These are phyloP conservation scores for Phyto melanocephala DNA, from an alignment of 2,888 invertebrate genomes.

Conservation along the genomic window DNA sequence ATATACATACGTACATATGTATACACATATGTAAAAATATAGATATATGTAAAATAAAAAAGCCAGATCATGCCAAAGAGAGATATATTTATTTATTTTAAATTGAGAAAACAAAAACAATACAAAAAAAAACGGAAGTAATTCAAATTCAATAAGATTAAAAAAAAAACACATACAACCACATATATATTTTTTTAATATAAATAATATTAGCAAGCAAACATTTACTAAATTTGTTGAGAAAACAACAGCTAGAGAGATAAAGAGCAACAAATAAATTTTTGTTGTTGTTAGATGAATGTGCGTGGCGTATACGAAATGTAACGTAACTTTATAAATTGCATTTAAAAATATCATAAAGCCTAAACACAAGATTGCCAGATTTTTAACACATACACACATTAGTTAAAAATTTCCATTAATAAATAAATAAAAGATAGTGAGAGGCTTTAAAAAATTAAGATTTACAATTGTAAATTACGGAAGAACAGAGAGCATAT, in stretches of 20 bases:
- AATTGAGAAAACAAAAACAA: constrained; percentile 20
- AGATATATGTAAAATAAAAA: not conserved
- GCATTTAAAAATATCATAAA: not conserved
- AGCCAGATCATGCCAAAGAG: constrained; percentile 33
- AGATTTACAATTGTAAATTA: no score
- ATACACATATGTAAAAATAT: not conserved
- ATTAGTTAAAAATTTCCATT: no score
- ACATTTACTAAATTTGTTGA: not conserved
- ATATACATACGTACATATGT: not conserved
- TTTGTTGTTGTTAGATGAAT: constrained; percentile 1
- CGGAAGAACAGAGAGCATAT: no score
- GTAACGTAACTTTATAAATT: constrained; percentile 37
- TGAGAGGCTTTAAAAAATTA: no score
- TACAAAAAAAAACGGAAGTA: constrained; percentile 65
- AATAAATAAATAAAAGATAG: no score
- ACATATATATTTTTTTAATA: not conserved
- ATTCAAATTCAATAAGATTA: constrained; percentile 29
- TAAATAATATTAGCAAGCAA: constrained; percentile 12
- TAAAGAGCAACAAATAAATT: constrained; percentile 33
- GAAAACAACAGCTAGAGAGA: constrained; percentile 21
- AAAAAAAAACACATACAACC: not conserved
- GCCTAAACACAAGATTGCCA: not conserved
- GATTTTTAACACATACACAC: not conserved
- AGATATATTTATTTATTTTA: constrained; percentile 20
- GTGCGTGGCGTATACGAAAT: constrained; percentile 49